Evolutionary conservation across 2,113 vertebrate species (phyloP), one percentile per base, ranked within the genome.

Genomic region (Tylochromis polylepis): DNA sequence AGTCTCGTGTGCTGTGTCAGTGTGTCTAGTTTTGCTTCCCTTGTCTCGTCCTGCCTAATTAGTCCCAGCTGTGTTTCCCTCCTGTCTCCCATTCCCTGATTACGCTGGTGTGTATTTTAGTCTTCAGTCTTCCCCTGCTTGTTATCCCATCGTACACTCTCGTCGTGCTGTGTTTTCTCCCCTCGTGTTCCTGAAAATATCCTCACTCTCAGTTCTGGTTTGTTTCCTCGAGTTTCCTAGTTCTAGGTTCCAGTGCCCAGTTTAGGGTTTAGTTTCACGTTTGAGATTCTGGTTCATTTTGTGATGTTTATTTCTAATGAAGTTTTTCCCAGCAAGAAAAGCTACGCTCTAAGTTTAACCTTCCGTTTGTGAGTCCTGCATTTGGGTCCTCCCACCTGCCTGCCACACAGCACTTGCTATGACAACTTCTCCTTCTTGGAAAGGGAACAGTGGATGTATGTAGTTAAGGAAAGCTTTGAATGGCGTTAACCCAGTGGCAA

Each of bases 211-310:
- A 36, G 60, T 2, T 65, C 6, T 65, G 18, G 31, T 65, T 65
- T 10, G n/a, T n/a, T 65, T 36, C 60, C 60, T 12, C 7, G 11
- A 6, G 11, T 36, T 62, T 62, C 7, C 59, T 62, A 12, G 31
- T 62, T 62, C 36, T 1, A 12, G 59, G 59, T n/a, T 62, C 59
- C 59, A 62, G 36, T 12, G 59, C 59, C 11, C 31, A 62, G 18
- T 36, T 62, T 36, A 62, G 59, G 12, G 0, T 62, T 10, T n/a
- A 62, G 20, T 36, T 62, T 5, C 0, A 1, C 36, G 31, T 62
- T 62, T 62, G 31, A 36, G 31, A 36, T 62, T 34, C 36, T 10
- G 36, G 31, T 36, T 62, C 1, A n/a, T 62, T 34, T 31, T 34
- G 31, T 7, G 6, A 34, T 34, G 31, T 34, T 34, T 34, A 34